These are phyloP conservation scores for Chrysodeixis includens DNA, from an alignment of 2,888 invertebrate species.

Conservation along the genomic window DNA sequence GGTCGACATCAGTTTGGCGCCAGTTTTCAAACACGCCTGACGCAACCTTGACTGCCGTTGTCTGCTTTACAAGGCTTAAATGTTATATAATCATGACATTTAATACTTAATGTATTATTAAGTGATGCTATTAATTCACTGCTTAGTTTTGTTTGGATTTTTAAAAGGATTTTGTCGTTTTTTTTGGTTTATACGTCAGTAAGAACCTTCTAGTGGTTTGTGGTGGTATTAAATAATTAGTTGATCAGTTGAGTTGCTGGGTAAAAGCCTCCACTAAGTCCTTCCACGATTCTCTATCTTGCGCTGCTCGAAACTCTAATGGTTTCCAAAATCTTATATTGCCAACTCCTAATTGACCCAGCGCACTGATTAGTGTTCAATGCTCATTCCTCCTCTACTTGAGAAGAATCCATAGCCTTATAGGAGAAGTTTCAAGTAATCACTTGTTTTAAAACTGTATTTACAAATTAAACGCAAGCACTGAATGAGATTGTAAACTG, in stretches of 20 bases:
- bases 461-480: conserved; percentile 13
- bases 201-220: background rate
- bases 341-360: too few species aligned
- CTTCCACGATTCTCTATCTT: too few species aligned
- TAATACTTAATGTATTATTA: conserved; percentile 10
- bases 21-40: conserved; percentile 39
- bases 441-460: conserved; percentile 14
- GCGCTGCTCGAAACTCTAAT: too few species aligned
- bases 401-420: too few species aligned
- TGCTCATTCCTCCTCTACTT: too few species aligned
- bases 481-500: conserved; percentile 23
- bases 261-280: too few species aligned
- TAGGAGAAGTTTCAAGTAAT: too few species aligned
- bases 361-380: too few species aligned
- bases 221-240: too few species aligned
- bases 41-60: conserved; percentile 43
- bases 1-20: conserved; percentile 42
- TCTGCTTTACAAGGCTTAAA: conserved; percentile 15
- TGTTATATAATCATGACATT: conserved; percentile 25
- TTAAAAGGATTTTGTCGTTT: background rate
- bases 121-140: conserved; percentile 12
- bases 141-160: conserved; percentile 23
- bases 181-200: background rate
- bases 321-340: too few species aligned
- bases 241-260: too few species aligned